Percentiles rank a stretch among this genome's conserved stretches.
Conservation (phyloP, 2,888 invertebrate genomes). For the Brachynemurus nebulosus region DNA sequence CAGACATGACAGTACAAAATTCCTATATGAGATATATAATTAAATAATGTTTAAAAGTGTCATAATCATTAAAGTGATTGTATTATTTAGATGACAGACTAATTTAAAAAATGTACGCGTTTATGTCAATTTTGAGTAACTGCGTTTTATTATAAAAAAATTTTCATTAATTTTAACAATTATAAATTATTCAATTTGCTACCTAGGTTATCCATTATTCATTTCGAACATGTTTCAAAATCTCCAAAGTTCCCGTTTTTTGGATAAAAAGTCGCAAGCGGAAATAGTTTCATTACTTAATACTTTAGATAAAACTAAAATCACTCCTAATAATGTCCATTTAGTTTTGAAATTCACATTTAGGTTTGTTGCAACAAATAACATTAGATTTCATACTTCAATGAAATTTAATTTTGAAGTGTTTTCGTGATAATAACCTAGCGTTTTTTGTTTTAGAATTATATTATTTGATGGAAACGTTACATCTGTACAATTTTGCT, state of each 20-base stretch:
- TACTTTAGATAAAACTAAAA: conserved; percentile 5
- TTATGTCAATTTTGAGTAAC: neutral
- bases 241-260: conserved; percentile 7
- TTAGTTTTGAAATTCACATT: conserved; percentile 8
- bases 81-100: conserved; percentile 1
- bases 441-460: conserved; percentile 4
- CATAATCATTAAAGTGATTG: neutral
- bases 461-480: conserved; percentile 3
- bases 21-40: neutral
- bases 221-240: conserved; percentile 10
- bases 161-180: no score
- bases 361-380: conserved; percentile 8
- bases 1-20: neutral
- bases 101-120: neutral
- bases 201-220: no score
- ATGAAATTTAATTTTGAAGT: neutral
- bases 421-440: neutral
- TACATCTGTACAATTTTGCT: conserved; percentile 6
- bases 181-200: no score
- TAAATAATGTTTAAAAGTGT: neutral
- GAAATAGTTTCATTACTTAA: conserved; percentile 6
- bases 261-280: conserved; percentile 9
- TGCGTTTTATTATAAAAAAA: neutral
- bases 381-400: no score
- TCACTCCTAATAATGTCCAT: conserved; percentile 8